A percentile compares a stretch with the other conserved stretches of the same genome.
Conservation (phyloP, 2,888 invertebrate genomes). For the Drosophila falleni region DNA sequence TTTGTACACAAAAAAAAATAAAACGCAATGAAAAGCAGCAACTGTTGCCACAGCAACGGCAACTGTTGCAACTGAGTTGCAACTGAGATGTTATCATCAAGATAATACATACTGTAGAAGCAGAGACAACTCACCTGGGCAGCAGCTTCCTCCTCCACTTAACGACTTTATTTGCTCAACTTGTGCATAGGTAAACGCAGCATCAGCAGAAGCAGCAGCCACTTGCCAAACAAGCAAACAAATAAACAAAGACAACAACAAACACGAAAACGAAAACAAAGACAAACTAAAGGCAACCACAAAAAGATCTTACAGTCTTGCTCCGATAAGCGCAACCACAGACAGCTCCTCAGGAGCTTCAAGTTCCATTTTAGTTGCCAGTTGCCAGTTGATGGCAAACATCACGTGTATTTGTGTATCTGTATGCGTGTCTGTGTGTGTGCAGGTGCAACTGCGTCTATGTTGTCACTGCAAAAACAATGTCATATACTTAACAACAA, state of each 20-base stretch:
- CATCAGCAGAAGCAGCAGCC: conserved; percentile 42
- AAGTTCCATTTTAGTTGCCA: conserved; percentile 48
- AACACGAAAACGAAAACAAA: conserved; percentile 44
- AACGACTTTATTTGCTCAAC: conserved; percentile 76
- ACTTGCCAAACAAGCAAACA: conserved; percentile 40
- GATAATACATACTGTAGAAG: conserved; percentile 42
- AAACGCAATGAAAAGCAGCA: conserved; percentile 28
- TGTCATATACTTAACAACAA: conserved; percentile 54
- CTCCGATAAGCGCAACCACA: conserved; percentile 60
- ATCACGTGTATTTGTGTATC: conserved; percentile 47
- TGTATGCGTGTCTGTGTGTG: conserved; percentile 36
- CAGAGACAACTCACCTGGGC: conserved; percentile 42
- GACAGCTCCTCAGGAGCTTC: conserved; percentile 34
- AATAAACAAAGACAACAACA: conserved; percentile 42
- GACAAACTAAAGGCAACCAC: conserved; percentile 61
- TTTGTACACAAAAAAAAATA: conserved; percentile 66
- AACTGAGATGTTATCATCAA: conserved; percentile 61
- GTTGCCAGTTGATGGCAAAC: conserved; percentile 53
- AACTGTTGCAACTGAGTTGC: conserved; percentile 46
- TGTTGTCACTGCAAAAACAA: conserved; percentile 74
- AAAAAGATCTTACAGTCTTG: conserved; percentile 74
- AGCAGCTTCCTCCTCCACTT: conserved; percentile 51
- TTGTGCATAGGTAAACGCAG: conserved; percentile 72
- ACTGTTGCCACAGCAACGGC: conserved; percentile 36
- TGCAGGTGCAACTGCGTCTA: conserved; percentile 53